phyloP scores from a whole-genome alignment of 2,888 invertebrate species.

The Ophion obscuratus region DNA sequence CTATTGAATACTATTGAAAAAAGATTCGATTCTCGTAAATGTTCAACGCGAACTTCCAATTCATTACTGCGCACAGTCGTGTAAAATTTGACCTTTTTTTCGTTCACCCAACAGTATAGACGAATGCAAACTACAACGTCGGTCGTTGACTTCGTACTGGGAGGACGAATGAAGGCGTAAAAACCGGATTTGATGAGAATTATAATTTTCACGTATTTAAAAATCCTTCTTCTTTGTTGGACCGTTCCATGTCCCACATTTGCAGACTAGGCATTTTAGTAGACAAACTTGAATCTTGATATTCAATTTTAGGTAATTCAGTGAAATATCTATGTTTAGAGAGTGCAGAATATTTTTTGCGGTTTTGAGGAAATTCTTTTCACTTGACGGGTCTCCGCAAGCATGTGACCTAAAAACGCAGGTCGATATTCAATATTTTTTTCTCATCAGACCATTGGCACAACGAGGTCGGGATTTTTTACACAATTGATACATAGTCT shows the following conservation, averaged over 20 bases:
- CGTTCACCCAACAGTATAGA: background rate
- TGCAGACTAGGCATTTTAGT: background rate
- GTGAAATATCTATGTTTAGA: too few relatives aligned
- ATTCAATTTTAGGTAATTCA: too few relatives aligned
- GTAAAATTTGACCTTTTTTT: background rate
- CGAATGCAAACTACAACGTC: background rate
- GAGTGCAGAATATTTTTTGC: too few relatives aligned
- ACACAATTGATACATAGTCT: too few relatives aligned
- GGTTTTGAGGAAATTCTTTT: too few relatives aligned
- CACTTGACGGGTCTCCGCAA: too few relatives aligned
- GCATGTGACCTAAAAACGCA: too few relatives aligned
- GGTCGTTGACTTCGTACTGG: background rate
- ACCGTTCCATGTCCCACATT: background rate
- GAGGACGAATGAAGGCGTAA: background rate
- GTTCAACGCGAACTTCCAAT: background rate
- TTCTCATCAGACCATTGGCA: too few relatives aligned
- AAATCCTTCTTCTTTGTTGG: background rate
- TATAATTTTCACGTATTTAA: background rate
- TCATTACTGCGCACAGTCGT: background rate
- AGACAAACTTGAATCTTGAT: background rate
- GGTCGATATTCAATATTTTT: too few relatives aligned
- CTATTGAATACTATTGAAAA: background rate
- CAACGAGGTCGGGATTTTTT: too few relatives aligned
- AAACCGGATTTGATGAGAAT: background rate
- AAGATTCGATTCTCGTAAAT: background rate